These are phyloP conservation scores for Paedocypris micromegethes DNA, from an alignment of 2,797 vertebrate genomes.

Conservation along the genomic window DNA sequence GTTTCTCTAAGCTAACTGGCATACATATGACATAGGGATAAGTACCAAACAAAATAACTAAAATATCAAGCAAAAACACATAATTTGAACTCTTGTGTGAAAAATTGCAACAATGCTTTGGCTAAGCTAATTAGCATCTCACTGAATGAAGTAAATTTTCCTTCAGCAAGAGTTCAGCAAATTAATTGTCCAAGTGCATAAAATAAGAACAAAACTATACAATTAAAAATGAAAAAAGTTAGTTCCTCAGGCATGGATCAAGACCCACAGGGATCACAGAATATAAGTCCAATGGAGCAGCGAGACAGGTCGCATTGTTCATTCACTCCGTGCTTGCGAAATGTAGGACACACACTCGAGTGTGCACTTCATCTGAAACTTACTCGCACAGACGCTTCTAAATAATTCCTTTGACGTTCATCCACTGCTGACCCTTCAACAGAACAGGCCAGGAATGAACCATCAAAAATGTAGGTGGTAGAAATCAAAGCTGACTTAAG, in stretches of 20 bases:
- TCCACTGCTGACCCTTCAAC: slow-evolving; percentile 12
- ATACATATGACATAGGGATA: not conserved
- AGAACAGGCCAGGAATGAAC: slow-evolving; percentile 11
- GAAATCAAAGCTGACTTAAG: not conserved
- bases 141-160: not conserved
- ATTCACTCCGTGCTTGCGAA: slow-evolving; percentile 7
- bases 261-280: slow-evolving; percentile 7
- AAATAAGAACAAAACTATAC: slow-evolving; percentile 18
- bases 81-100: slow-evolving; percentile 9
- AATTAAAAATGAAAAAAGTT: not conserved
- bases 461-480: slow-evolving; percentile 9
- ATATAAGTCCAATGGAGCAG: not conserved
- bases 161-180: not conserved
- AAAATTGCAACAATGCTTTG: not conserved
- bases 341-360: slow-evolving; percentile 4
- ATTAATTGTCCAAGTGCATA: not conserved
- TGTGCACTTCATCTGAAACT: slow-evolving; percentile 10
- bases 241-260: not conserved
- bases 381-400: slow-evolving; percentile 2
- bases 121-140: not conserved
- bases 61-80: slow-evolving; percentile 1
- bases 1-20: not conserved
- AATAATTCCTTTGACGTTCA: slow-evolving; percentile 28
- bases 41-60: not conserved
- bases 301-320: slow-evolving; percentile 2